Conservation (phyloP, 2,113 vertebrate genomes). For the Connochaetes taurinus region DNA sequence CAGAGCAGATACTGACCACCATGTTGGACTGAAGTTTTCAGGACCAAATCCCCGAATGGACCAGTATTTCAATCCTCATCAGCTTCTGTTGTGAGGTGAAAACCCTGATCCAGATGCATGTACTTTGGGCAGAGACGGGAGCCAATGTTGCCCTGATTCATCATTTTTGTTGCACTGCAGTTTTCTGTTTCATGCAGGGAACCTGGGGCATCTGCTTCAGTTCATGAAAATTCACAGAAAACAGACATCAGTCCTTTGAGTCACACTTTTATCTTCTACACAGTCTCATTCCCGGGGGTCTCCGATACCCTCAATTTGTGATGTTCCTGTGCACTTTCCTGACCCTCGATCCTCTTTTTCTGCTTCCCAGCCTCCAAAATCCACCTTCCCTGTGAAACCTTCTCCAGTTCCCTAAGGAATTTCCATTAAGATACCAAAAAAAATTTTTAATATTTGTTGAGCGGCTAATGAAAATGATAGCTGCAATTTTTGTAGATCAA, state of each 20-base stretch:
- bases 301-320: not conserved
- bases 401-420: not conserved
- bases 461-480: not conserved
- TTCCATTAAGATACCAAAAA: not conserved
- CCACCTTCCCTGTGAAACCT: not conserved
- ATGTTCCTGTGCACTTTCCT: not conserved
- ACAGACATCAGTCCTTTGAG: not conserved
- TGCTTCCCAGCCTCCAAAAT: not conserved
- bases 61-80: not conserved
- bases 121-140: not conserved
- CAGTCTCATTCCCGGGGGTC: not conserved
- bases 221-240: not conserved
- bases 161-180: not conserved
- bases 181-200: not conserved
- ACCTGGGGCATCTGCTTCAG: not conserved
- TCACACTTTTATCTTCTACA: not conserved
- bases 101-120: not conserved
- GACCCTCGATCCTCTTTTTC: not conserved
- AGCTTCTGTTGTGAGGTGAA: not conserved
- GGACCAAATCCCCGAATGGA: not conserved
- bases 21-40: not conserved
- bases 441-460: not conserved
- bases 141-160: accelerated
- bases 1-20: not conserved
- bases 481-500: not conserved